Evolutionary conservation across 1,140 invertebrate species (phyloP).

Genomic region (Drosophila ambigua): DNA sequence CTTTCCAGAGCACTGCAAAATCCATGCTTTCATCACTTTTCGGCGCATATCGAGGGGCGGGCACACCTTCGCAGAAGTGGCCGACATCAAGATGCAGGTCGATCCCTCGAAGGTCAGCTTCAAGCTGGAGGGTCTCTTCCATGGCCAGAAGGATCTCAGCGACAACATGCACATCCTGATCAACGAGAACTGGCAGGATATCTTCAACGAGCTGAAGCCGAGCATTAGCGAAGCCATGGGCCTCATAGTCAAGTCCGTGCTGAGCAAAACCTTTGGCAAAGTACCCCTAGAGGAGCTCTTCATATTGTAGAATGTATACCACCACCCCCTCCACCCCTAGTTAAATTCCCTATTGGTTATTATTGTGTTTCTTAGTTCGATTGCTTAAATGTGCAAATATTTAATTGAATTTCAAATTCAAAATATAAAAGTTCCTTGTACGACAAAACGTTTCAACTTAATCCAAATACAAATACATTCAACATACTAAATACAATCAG

Average conservation of each 20-base stretch:
- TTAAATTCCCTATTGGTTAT: not conserved
- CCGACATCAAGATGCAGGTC: slow-evolving; percentile 32
- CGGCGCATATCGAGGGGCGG: slow-evolving; percentile 37
- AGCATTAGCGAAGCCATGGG: slow-evolving; percentile 84
- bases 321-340: too few relatives aligned
- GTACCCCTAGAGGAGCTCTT: slow-evolving; percentile 84
- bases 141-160: slow-evolving; percentile 83
- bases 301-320: not conserved
- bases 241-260: slow-evolving; percentile 83
- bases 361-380: not conserved
- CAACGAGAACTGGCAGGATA: slow-evolving; percentile 84
- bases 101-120: slow-evolving; percentile 56
- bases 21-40: slow-evolving; percentile 39
- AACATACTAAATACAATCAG: too few relatives aligned
- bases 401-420: slow-evolving; percentile 23
- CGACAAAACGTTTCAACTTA: not conserved
- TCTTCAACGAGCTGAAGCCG: slow-evolving; percentile 83
- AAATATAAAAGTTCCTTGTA: slow-evolving; percentile 29
- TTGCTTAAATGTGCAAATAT: slow-evolving; percentile 4
- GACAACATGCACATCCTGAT: slow-evolving; percentile 77
- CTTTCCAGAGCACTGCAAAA: slow-evolving; percentile 29
- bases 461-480: too few relatives aligned
- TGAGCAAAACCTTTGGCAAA: slow-evolving; percentile 84
- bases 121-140: slow-evolving; percentile 82
- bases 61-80: slow-evolving; percentile 49